Evolutionary conservation across 2,797 vertebrate genomes (phyloP), one percentile per base, ranked within the genome.

Genomic region (Anisognathus igniventris): DNA sequence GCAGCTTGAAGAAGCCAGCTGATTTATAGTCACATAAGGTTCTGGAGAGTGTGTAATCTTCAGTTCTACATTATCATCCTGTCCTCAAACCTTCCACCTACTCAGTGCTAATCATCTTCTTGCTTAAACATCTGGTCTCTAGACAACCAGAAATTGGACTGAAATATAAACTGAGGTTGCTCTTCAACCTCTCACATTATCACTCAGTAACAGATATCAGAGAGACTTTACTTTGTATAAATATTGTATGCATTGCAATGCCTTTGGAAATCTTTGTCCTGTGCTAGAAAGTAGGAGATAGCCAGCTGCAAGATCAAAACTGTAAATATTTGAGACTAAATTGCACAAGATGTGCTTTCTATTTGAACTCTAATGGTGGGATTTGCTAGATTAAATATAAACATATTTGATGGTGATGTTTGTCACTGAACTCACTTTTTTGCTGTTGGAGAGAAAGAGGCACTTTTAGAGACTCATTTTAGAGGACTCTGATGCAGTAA

Each of bases 121-220:
- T 83, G 33, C 58, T 93, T 71, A 89, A 94, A 88, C 80, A 85
- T 79, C 81, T 91, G 47, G 42, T 40, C n/a, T 88, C 66, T 40
- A 88, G 66, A 75, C 42, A 91, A 30, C 11, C 22, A 85, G 68
- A 90, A 78, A 64, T 25, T 70, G 50, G 39, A 35, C 30, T 64
- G 64, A 71, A 28, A 66, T 71, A 67, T 76, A 86, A 91, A 72
- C 86, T 90, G 81, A 94, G 37, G 22, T 23, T 24, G 45, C 45
- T 86, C 60, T 88, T 75, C 72, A 93, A 39, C 81, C 47, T 94
- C 21, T 1, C 95, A 94, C 82, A 23, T 93, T 88, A 95, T 96
- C 86, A 82, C 67, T 97, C 93, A 84, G 50, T 31, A 85, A 44
- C 33, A 92, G 76, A 80, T 90, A 86, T 42, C 74, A 75, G 75